These are phyloP conservation scores for Cyclura pinguis DNA, from an alignment of 2,797 vertebrate species.

Conservation along the genomic window DNA sequence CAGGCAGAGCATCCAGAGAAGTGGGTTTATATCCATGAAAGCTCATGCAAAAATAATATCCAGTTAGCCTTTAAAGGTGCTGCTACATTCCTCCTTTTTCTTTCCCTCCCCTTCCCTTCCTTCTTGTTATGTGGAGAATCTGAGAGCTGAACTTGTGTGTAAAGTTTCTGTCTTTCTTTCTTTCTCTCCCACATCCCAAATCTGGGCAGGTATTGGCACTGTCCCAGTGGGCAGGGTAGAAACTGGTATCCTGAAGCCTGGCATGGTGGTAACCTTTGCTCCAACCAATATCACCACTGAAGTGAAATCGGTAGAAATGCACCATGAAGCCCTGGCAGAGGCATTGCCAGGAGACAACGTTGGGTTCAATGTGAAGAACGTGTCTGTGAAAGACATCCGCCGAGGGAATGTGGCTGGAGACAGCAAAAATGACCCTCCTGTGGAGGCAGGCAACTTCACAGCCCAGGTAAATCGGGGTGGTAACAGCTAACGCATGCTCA, in stretches of 20 bases:
- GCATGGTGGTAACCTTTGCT: slow-evolving; percentile 84
- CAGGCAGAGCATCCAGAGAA: too few species aligned
- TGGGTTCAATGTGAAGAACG: slow-evolving; percentile 89
- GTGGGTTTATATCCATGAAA: too few species aligned
- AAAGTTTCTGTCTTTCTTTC: background rate
- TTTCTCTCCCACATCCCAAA: too few species aligned
- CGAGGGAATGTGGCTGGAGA: slow-evolving; percentile 84
- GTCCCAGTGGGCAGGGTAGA: slow-evolving; percentile 86
- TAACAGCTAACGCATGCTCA: background rate
- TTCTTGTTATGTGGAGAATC: too few species aligned
- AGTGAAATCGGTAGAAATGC: slow-evolving; percentile 88
- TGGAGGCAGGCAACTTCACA: slow-evolving; percentile 78
- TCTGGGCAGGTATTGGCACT: slow-evolving; percentile 80
- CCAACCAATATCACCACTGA: slow-evolving; percentile 83
- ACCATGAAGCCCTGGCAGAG: slow-evolving; percentile 83
- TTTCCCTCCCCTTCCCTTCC: too few species aligned
- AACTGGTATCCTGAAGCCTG: slow-evolving; percentile 83
- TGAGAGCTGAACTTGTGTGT: too few species aligned
- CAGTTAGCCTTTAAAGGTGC: too few species aligned
- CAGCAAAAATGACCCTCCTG: slow-evolving; percentile 84
- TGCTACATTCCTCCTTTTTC: too few species aligned
- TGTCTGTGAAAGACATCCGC: slow-evolving; percentile 84
- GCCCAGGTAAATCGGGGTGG: slow-evolving; percentile 76
- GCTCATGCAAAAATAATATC: too few species aligned
- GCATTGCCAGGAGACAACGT: slow-evolving; percentile 84